Evolutionary conservation across 2,888 invertebrate species (phyloP), one percentile per base, ranked within the genome.

Genomic region (Lasioglossum vierecki): DNA sequence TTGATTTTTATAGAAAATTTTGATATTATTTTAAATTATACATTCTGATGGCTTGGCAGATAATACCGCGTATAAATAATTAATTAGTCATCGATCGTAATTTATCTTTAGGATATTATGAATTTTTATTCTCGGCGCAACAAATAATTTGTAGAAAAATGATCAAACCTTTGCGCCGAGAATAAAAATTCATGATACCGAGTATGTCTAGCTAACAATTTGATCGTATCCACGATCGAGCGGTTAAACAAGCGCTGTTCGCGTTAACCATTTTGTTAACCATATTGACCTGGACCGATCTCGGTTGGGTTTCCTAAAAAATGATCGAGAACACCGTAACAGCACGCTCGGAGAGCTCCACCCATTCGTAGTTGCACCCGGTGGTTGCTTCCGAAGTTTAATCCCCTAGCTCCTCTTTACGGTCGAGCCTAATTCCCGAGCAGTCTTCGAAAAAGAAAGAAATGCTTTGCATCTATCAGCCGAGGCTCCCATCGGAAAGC

Each of bases 381-480:
- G 41, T 46, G 26, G 76, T 71, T 73, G 22, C 66, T 26, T 53
- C 63, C 9, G 39, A 80, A 53, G 49, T 63, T 71, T 53, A 49
- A 75, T 83, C 70, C 70, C 39, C n/a, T 15, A n/a, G 26, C 39
- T 80, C 60, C 53, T 71, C 53, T 71, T 83, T 57, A 76, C 11
- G 72, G 35, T 82, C 66, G 22, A 66, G 53, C 72, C 46, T 57
- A 76, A 76, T 76, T 76, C 57, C 66, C 66, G 35, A 15, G 57
- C 6, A 63, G 46, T 9, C 13, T 11, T 11, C 39, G 68, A 39
- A 35, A 68, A 63, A 2, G 71, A 18, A 80, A 83, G 46, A 73
- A 76, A 72, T 30, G 72, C 60, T 82, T 77, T 75, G 68, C 70
- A 74, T 82, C 82, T 60, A 82, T 78, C 68, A 74, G 60, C 35